phyloP scores from a whole-genome alignment of 2,797 vertebrate species.

The Sebastes diaconus region DNA sequence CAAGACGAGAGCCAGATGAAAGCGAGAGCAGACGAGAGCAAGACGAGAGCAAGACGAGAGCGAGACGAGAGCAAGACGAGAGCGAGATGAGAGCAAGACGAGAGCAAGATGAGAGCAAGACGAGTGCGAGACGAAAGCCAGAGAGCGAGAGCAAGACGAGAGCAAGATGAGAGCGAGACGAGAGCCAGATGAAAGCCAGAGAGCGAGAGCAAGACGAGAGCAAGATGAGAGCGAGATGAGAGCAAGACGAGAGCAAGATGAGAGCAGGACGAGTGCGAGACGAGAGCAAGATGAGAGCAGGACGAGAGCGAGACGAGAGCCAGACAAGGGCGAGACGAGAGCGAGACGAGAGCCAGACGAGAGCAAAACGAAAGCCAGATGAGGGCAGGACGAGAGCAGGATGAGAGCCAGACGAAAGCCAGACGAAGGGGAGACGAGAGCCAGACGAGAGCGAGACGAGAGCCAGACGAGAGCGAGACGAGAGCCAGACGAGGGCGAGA shows the following conservation, averaged over 20 bases:
- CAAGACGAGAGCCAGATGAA: fast-evolving
- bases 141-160: too few relatives aligned
- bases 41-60: too few relatives aligned
- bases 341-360: fast-evolving
- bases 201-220: too few relatives aligned
- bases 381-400: fast-evolving
- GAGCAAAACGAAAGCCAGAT: fast-evolving
- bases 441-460: too few relatives aligned
- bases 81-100: fast-evolving
- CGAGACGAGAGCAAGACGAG: fast-evolving
- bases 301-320: too few relatives aligned
- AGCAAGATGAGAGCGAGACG: fast-evolving
- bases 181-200: fast-evolving
- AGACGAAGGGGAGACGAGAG: too few relatives aligned
- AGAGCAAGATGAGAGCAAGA: too few relatives aligned
- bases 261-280: too few relatives aligned
- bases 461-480: too few relatives aligned
- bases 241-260: fast-evolving
- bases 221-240: too few relatives aligned
- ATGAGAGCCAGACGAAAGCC: fast-evolving
- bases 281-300: fast-evolving
- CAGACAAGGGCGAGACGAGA: fast-evolving
- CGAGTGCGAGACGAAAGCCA: too few relatives aligned
- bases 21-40: fast-evolving
- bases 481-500: too few relatives aligned